Evolutionary conservation across 2,888 invertebrate genomes (phyloP).

Genomic region (Drosophila suboccidentalis): DNA sequence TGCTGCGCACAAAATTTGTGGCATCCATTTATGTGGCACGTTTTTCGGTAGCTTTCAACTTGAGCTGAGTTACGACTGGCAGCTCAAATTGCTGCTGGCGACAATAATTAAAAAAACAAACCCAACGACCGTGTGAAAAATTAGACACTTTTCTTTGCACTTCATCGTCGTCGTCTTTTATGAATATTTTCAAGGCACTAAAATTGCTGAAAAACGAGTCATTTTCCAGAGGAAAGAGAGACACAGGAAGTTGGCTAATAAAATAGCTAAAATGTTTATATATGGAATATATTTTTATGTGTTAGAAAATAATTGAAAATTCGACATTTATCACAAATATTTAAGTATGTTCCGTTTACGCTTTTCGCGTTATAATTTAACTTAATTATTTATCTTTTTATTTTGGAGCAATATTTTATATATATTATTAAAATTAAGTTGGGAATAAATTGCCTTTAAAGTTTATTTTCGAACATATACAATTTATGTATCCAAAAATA

Average conservation of each 20-base stretch:
- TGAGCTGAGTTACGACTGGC: constrained; percentile 57
- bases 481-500: background rate
- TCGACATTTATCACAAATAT: too few species aligned
- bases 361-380: background rate
- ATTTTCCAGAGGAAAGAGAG: background rate
- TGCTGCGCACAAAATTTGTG: constrained; percentile 8
- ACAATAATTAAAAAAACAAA: constrained; percentile 51
- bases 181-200: constrained; percentile 11
- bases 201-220: constrained; percentile 15
- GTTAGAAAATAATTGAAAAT: background rate
- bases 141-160: constrained; percentile 35
- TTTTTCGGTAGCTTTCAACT: constrained; percentile 37
- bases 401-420: too few species aligned
- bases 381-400: background rate
- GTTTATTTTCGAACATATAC: too few species aligned
- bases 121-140: constrained; percentile 45
- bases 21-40: constrained; percentile 10
- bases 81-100: constrained; percentile 34
- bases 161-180: background rate
- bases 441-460: too few species aligned
- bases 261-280: background rate
- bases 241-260: background rate
- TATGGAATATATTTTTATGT: background rate
- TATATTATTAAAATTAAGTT: too few species aligned
- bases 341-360: background rate